Base-by-base conservation (phyloP, 2,888 invertebrate species). In the Ischnura elegans region DNA sequence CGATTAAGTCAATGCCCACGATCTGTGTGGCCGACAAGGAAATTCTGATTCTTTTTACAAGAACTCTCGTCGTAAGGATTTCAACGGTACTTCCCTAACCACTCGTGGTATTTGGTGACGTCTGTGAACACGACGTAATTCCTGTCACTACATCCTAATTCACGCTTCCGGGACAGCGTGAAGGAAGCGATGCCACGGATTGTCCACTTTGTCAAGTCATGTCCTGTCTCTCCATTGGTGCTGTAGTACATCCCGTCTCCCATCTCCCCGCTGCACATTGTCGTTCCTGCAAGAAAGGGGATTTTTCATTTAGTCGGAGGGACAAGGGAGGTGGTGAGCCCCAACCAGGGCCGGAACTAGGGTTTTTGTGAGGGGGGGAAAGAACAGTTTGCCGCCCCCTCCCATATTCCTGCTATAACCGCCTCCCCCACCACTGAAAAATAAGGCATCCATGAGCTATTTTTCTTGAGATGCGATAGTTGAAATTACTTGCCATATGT, bases 181-280 rank as follows among this genome's bases (percentile, higher is more conserved):
- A 85, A 87, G 0, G 87, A 87, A 25, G 87, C 93, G 36, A 93
- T 87, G 25, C 93, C 93, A 25, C 93, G 29, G 4, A 93, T 25
- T 10, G 46, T 43, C 93, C 93, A 93, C 45, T 10, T 47, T n/a
- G 21, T n/a, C 51, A 8, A 6, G 6, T 13, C 46, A 6, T 29
- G 4, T 29, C 93, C 61, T 2, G 16, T 13, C 51, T 10, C 51
- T 19, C 19, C 51, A 16, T 21, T 16, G 16, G 42, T 29, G 76
- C 16, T 3, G 6, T 87, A 55, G 25, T 84, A 86, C 93, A 93
- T 87, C 3, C 93, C 93, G n/a, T 87, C 93, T 0, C 93, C 93
- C 43, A 85, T 93, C 13, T 93, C 93, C n/a, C 93, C 93, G 66
- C 87, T 93, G 55, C 93, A 93, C 4, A 85, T 85, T n/a, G 29